A percentile compares a stretch with the other conserved stretches of the same genome.
Conservation (phyloP, 2,113 vertebrate genomes). For the Thermophis baileyi region DNA sequence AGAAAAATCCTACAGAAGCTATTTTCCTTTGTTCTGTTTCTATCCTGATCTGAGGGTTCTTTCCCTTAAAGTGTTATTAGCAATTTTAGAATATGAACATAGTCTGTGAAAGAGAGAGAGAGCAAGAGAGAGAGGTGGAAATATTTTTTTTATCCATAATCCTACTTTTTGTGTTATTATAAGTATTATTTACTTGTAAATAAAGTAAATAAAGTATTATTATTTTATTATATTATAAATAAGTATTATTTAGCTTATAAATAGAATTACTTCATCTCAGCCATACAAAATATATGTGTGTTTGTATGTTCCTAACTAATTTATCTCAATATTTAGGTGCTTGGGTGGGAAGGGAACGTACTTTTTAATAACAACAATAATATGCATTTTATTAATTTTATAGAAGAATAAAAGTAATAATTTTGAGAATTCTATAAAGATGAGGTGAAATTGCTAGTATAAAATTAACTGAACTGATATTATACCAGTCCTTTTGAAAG, state of each 20-base stretch:
- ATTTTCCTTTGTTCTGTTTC: slow-evolving; percentile 61
- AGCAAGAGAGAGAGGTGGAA: slow-evolving; percentile 44
- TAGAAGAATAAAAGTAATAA: background rate
- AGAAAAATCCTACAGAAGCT: slow-evolving; percentile 45
- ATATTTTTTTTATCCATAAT: slow-evolving; percentile 19
- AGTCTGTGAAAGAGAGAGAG: slow-evolving; percentile 55
- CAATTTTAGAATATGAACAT: slow-evolving; percentile 40
- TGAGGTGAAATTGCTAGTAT: background rate
- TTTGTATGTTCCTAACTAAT: background rate
- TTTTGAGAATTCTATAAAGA: background rate
- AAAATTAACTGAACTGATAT: background rate
- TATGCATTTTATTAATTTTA: background rate
- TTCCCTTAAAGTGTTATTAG: slow-evolving; percentile 61
- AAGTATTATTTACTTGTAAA: background rate
- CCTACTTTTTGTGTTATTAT: background rate
- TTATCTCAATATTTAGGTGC: background rate
- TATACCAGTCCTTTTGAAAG: background rate
- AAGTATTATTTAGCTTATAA: background rate
- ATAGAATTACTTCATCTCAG: background rate
- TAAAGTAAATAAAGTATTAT: too few species aligned
- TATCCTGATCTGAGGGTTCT: slow-evolving; percentile 58
- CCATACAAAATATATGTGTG: background rate
- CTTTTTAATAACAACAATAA: background rate
- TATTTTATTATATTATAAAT: too few species aligned
- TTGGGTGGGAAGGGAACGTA: background rate